Conservation (phyloP, 2,113 vertebrate genomes). For the Parus major region DNA sequence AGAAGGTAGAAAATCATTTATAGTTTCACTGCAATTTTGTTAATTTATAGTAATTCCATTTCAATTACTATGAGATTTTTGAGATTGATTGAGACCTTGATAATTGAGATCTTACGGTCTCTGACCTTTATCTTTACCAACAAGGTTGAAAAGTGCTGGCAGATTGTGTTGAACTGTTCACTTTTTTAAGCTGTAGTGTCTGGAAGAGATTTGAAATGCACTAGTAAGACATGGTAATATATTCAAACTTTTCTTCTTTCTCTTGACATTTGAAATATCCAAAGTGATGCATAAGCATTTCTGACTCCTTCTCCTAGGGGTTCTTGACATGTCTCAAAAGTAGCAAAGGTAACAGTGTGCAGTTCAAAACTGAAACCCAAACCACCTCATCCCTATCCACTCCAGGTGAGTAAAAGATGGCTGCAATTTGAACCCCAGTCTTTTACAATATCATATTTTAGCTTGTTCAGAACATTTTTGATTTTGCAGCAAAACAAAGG, state of each 20-base stretch:
- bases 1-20: neutral
- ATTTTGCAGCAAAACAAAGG: neutral
- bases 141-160: neutral
- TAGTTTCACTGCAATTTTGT: neutral
- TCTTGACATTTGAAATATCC: slow-evolving; percentile 48
- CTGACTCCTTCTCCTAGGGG: neutral
- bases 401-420: neutral
- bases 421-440: neutral
- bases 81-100: neutral
- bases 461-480: neutral
- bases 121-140: slow-evolving; percentile 10
- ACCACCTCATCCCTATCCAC: neutral
- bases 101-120: neutral
- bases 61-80: neutral
- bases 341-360: neutral
- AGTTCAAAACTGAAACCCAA: neutral
- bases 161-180: neutral
- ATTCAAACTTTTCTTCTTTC: slow-evolving; percentile 6
- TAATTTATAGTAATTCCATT: neutral
- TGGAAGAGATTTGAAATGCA: neutral
- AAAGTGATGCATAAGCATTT: neutral
- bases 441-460: neutral
- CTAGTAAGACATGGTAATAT: neutral
- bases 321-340: neutral
- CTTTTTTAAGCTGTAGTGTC: neutral